Percentiles rank a stretch among this genome's conserved stretches.
Conservation (phyloP, 2,113 vertebrate species). For the Sorex fumeus region DNA sequence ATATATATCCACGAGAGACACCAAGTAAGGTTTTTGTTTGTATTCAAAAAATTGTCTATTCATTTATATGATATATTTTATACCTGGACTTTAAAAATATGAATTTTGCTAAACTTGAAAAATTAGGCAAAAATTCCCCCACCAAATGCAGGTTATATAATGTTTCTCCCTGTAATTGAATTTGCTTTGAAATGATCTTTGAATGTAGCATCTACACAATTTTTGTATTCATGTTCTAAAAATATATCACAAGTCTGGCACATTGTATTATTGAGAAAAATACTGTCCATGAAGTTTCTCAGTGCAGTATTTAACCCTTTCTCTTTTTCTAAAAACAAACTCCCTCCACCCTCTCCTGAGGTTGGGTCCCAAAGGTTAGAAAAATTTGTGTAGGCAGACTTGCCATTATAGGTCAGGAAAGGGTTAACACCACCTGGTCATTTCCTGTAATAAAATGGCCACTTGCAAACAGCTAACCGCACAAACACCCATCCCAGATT, state of each 20-base stretch:
- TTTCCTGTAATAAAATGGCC: constrained; percentile 94
- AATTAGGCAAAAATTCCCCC: constrained; percentile 78
- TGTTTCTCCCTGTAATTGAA: constrained; percentile 33
- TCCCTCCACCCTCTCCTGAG: constrained; percentile 74
- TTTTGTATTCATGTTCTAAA: constrained; percentile 79
- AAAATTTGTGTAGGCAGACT: constrained; percentile 76
- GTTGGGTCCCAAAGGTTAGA: constrained; percentile 78
- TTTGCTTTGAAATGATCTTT: constrained; percentile 82
- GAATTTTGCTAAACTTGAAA: constrained; percentile 79
- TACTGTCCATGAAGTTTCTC: constrained; percentile 75
- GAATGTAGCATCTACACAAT: constrained; percentile 79
- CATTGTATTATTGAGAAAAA: constrained; percentile 79
- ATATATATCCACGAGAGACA: constrained; percentile 87
- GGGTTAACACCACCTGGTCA: constrained; percentile 88
- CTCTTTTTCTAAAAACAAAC: constrained; percentile 85
- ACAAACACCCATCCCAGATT: constrained; percentile 95
- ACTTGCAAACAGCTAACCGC: constrained; percentile 96
- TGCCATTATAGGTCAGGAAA: constrained; percentile 86
- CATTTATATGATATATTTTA: constrained; percentile 77
- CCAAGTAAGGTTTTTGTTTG: constrained; percentile 64
- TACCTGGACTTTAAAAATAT: constrained; percentile 73
- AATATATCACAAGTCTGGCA: constrained; percentile 82
- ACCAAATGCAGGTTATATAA: constrained; percentile 82
- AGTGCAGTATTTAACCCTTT: constrained; percentile 90
- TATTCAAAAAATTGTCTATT: constrained; percentile 24